These are phyloP conservation scores for Recurvirostra avosetta DNA, from an alignment of 2,113 vertebrate genomes.

Conservation along the genomic window DNA sequence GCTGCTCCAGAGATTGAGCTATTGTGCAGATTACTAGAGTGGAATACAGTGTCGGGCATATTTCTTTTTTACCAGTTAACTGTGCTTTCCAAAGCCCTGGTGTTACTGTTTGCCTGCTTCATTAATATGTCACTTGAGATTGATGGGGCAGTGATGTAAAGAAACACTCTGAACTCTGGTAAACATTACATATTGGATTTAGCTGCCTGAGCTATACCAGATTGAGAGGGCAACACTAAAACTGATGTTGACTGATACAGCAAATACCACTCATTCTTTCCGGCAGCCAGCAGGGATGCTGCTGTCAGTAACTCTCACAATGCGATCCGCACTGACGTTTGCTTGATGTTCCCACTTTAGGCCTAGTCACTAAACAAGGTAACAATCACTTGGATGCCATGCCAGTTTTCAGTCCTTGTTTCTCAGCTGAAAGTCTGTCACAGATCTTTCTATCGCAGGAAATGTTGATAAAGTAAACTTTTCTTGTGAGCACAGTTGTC, in stretches of 20 bases:
- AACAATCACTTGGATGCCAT: neutral
- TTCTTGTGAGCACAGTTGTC: neutral
- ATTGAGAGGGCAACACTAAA: neutral
- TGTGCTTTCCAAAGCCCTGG: neutral
- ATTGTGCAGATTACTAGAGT: neutral
- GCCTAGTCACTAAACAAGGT: neutral
- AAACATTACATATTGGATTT: neutral
- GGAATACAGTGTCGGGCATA: neutral
- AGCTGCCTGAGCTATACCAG: neutral
- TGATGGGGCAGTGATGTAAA: neutral
- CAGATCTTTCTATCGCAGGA: neutral
- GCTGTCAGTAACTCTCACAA: neutral
- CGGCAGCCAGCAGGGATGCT: neutral
- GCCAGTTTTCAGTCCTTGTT: neutral
- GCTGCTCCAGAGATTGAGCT: neutral
- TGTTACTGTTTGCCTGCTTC: neutral
- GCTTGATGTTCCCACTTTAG: neutral
- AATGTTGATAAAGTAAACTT: neutral
- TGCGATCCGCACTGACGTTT: neutral
- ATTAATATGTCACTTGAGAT: neutral
- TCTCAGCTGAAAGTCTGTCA: neutral
- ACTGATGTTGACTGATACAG: neutral
- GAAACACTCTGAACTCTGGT: neutral
- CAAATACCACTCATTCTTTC: neutral
- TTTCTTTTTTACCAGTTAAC: neutral